A percentile compares a stretch with the other conserved stretches of the same genome.
Conservation (phyloP, 2,113 vertebrate species). For the Circaetus cinerascens region DNA sequence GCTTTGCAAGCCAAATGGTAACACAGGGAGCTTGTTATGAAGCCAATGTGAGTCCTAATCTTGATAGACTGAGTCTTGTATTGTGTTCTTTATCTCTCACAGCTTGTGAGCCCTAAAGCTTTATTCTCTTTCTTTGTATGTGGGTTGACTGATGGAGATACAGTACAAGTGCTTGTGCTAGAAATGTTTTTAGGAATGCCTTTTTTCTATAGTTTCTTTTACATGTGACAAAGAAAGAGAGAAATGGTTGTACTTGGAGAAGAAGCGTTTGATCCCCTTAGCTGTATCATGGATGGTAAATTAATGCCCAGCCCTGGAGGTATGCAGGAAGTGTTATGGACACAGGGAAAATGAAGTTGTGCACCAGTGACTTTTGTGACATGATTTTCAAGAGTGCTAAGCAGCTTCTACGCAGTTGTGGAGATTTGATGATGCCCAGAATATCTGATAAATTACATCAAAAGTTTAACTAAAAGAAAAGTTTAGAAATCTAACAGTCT, state of each 20-base stretch:
- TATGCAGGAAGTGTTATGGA: neutral
- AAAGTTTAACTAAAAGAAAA: neutral
- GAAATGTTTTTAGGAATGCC: neutral
- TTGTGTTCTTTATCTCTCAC: neutral
- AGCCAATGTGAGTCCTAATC: neutral
- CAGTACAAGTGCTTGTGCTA: accelerated
- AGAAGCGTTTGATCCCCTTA: neutral
- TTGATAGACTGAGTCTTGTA: neutral
- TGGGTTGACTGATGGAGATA: neutral
- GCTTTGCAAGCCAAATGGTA: neutral
- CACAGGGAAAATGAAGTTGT: neutral
- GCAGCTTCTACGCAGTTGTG: neutral
- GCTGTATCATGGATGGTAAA: neutral
- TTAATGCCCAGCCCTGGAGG: neutral
- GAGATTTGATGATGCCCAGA: neutral
- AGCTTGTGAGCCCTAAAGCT: neutral
- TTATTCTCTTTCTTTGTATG: neutral
- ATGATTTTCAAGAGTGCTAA: neutral
- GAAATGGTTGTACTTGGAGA: accelerated
- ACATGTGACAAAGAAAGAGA: neutral
- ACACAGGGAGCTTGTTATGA: neutral
- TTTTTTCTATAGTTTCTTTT: neutral
- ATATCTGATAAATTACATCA: neutral
- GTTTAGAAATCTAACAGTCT: neutral
- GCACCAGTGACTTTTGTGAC: neutral